A percentile compares a stretch with the other conserved stretches of the same genome.
Conservation (phyloP, 2,797 vertebrate genomes). For the Nasua narica region DNA sequence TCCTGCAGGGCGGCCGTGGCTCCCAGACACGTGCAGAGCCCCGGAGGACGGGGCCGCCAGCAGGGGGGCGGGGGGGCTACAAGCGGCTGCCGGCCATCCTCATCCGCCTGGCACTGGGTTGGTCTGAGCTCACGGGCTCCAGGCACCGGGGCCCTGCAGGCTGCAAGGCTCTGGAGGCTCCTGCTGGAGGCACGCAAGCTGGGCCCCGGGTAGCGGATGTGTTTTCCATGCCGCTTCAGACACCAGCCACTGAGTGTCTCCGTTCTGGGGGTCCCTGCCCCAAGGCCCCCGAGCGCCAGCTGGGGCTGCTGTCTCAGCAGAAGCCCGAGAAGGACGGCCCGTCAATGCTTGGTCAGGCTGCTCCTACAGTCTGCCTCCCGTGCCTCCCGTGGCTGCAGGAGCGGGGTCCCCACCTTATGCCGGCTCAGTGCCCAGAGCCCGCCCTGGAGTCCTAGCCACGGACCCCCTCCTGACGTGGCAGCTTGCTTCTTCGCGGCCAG, state of each 20-base stretch:
- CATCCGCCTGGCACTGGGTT: fast-evolving
- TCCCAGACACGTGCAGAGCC: neutral
- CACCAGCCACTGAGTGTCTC: no score
- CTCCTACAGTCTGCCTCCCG: neutral
- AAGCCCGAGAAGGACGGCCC: neutral
- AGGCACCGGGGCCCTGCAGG: fast-evolving
- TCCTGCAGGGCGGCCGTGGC: neutral
- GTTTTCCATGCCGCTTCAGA: neutral
- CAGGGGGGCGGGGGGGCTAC: fast-evolving
- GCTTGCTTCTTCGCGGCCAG: neutral
- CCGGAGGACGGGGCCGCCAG: fast-evolving
- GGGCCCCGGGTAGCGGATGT: neutral
- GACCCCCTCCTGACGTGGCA: neutral
- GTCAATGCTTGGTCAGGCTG: neutral
- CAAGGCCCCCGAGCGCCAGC: neutral
- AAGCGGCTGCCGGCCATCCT: neutral
- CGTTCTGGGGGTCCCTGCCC: neutral
- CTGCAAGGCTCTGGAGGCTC: neutral
- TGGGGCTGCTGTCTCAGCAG: neutral
- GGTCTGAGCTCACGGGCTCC: neutral
- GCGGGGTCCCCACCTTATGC: neutral
- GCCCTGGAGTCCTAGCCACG: neutral
- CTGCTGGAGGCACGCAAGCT: neutral
- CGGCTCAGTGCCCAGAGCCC: neutral
- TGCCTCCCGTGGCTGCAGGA: neutral